Conservation (phyloP, 1,140 invertebrate species). For the Camponotus vicinus region DNA sequence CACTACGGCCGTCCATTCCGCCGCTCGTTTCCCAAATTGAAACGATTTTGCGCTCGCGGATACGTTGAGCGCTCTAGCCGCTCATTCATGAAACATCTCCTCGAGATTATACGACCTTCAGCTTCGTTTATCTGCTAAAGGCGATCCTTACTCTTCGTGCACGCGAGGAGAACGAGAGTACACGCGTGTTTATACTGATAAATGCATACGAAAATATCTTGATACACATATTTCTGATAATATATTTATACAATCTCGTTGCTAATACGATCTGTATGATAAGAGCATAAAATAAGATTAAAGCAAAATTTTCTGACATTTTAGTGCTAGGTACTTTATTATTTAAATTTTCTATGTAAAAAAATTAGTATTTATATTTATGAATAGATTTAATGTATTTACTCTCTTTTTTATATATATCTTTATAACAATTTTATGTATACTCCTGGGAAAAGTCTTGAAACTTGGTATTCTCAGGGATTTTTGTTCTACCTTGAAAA, state of each 20-base stretch:
- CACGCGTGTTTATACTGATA: background rate
- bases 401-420: background rate
- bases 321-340: background rate
- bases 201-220: conserved; percentile 1
- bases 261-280: background rate
- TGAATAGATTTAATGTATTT: background rate
- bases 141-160: conserved; percentile 33
- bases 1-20: conserved; percentile 30
- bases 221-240: conserved; percentile 3
- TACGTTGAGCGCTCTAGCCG: conserved; percentile 23
- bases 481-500: too few species aligned
- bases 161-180: conserved; percentile 16
- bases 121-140: conserved; percentile 3
- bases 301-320: background rate
- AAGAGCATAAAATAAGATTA: background rate
- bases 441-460: too few species aligned
- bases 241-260: background rate
- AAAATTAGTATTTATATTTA: background rate
- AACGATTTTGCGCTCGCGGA: conserved; percentile 54
- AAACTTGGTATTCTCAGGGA: too few species aligned
- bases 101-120: conserved; percentile 54
- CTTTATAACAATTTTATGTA: background rate
- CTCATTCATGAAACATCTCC: conserved; percentile 59
- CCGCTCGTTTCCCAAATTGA: conserved; percentile 47
- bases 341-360: background rate